Evolutionary conservation across 2,797 vertebrate species (phyloP).

Genomic region (Scarus forsteni): DNA sequence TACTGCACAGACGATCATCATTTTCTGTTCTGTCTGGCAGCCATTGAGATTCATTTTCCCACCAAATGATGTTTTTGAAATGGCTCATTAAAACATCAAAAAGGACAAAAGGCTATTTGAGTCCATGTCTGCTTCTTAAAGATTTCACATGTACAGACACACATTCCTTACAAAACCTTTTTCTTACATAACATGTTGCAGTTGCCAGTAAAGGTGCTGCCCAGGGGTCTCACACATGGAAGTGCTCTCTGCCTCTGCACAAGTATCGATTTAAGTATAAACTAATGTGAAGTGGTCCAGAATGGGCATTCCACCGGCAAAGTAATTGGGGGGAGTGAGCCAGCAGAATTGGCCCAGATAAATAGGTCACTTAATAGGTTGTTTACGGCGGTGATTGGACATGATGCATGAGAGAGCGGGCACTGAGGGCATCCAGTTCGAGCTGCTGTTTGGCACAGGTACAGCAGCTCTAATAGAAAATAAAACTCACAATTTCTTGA

Average conservation of each 20-base stretch:
- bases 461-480: slow-evolving; percentile 29
- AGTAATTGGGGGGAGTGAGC: slow-evolving; percentile 85
- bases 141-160: slow-evolving; percentile 12
- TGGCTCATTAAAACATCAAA: background rate
- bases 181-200: slow-evolving; percentile 47
- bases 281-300: slow-evolving; percentile 70
- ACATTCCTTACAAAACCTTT: slow-evolving; percentile 19
- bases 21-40: slow-evolving; percentile 14
- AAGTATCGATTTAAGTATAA: slow-evolving; percentile 73
- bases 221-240: slow-evolving; percentile 36
- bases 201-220: slow-evolving; percentile 21
- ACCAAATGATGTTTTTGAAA: background rate
- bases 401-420: slow-evolving; percentile 78
- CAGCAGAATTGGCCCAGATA: slow-evolving; percentile 81
- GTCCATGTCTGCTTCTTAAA: background rate
- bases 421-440: slow-evolving; percentile 12
- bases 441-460: slow-evolving; percentile 14
- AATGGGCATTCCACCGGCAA: slow-evolving; percentile 74
- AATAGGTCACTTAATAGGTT: slow-evolving; percentile 87
- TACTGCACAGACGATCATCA: background rate
- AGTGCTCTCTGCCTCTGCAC: slow-evolving; percentile 47
- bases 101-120: background rate
- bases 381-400: slow-evolving; percentile 84
- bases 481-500: background rate
- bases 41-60: background rate